Percentiles rank a stretch among this genome's conserved stretches.
Conservation (phyloP, 2,113 vertebrate species). For the Clarias batrachus region DNA sequence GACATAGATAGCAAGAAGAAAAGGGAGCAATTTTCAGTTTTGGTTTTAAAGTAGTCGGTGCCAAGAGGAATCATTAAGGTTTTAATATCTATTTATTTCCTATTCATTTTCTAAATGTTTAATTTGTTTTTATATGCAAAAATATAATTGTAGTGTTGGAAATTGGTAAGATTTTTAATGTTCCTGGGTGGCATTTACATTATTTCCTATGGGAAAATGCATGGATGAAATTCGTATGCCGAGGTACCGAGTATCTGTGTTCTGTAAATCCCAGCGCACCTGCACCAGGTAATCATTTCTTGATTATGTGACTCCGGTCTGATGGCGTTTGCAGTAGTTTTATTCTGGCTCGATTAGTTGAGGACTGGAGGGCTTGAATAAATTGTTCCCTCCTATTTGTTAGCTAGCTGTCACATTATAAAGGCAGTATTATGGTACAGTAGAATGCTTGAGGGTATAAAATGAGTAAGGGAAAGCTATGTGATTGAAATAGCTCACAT, state of each 20-base stretch:
- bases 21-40: too few relatives aligned
- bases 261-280: constrained; percentile 1
- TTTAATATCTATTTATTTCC: too few relatives aligned
- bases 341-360: constrained; percentile 21
- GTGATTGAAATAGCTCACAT: constrained; percentile 37
- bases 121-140: too few relatives aligned
- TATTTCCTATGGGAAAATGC: too few relatives aligned
- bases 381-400: constrained; percentile 8
- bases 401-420: constrained; percentile 1
- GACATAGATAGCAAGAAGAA: too few relatives aligned
- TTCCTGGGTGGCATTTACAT: too few relatives aligned
- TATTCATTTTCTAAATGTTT: too few relatives aligned
- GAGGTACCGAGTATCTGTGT: background rate
- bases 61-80: too few relatives aligned
- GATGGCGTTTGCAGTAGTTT: constrained; percentile 11
- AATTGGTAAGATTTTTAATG: too few relatives aligned
- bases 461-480: constrained; percentile 21
- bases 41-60: too few relatives aligned
- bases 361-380: constrained; percentile 3
- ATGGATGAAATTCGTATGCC: too few relatives aligned
- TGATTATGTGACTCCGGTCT: constrained; percentile 3
- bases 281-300: background rate
- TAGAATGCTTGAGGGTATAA: constrained; percentile 12
- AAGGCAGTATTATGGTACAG: constrained; percentile 16
- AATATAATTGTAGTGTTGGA: too few relatives aligned